Base-by-base conservation (phyloP, 2,797 vertebrate genomes). In the Megalops cyprinoides region DNA sequence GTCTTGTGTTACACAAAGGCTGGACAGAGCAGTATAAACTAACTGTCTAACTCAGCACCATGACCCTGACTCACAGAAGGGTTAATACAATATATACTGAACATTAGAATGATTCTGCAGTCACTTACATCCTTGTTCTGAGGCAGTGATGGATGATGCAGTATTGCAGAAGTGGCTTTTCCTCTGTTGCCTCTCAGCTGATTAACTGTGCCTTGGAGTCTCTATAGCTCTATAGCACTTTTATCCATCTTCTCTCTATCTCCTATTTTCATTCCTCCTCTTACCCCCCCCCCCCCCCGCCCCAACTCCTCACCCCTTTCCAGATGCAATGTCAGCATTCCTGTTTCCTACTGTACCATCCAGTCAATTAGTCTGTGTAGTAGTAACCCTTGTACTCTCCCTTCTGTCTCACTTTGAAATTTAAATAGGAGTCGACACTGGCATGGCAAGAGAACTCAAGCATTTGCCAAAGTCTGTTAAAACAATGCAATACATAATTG, bases 401-500 rank as follows among this genome's bases (percentile, higher is more conserved):
- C 23, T 7, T 75, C 28, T 31, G n/a, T 75, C 53, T 53, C 51
- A 76, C 53, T 55, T 58, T 55, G 15, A 39, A 39, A 55, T 76
- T 53, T 6, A 76, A 76, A 56, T 76, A 76, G 46, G 74, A 31
- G 74, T 75, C 28, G 28, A 53, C 48, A 31, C 28, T 53, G 71
- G 71, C 71, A 37, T 74, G 44, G 71, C 71, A 48, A 23, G 42
- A 23, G 44, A 44, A 44, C 20, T 44, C 1, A 25, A 48, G 9
- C 42, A 44, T 48, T n/a, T 69, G 65, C 65, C 65, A 69, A 39
- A 39, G 28, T n/a, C 28, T 69, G 8, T 15, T 37, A 48, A 74
- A 74, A 74, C 23, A 74, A 25, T 31, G 76, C 49, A 37, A 18
- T 39, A 23, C 49, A 76, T 28, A 53, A 76, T 55, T 37, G 18